Evolutionary conservation across 2,113 vertebrate genomes (phyloP), one percentile per base, ranked within the genome.

Genomic region (Sebastes fasciatus): DNA sequence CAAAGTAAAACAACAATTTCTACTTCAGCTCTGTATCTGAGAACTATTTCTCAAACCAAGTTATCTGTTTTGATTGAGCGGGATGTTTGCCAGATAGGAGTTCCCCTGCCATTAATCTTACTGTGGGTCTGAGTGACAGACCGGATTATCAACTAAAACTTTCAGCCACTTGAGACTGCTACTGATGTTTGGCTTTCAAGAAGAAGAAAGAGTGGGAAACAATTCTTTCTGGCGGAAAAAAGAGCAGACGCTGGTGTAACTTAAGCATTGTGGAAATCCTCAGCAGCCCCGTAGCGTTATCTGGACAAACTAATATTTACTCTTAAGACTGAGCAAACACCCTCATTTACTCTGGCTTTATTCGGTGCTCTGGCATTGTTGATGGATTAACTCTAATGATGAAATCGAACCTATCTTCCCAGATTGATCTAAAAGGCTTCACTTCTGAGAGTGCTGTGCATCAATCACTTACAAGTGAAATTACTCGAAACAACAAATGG

Each of bases 301-400:
- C 93, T 94, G 89, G 90, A 94, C 91, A 95, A 94, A 94, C 93
- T 93, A 94, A 94, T 95, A 94, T 95, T 95, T 92, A 91, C 92
- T 79, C 86, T 91, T 91, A 2, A 26, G 78, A 76, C 86, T 90
- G 86, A 80, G 88, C 83, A 93, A 94, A 94, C 90, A 91, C 66
- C 85, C 45, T 87, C 67, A 90, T 89, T 91, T 86, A 90, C 89
- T 82, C 81, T 67, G 79, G 88, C 92, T 89, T 90, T 89, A 92
- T 90, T 92, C 89, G 70, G 52, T 57, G 69, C 67, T 73, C 80
- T 75, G 84, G 74, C 90, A 92, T 91, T 94, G 93, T 89, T 94
- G 93, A 94, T 93, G 92, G 94, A 94, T 94, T 93, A 93, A 92
- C 86, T 89, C 89, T 60, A 88, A 90, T 76, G 85, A 89, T 89